These are phyloP conservation scores for Sinosuthora webbiana DNA, from an alignment of 2,113 vertebrate genomes.

Conservation along the genomic window DNA sequence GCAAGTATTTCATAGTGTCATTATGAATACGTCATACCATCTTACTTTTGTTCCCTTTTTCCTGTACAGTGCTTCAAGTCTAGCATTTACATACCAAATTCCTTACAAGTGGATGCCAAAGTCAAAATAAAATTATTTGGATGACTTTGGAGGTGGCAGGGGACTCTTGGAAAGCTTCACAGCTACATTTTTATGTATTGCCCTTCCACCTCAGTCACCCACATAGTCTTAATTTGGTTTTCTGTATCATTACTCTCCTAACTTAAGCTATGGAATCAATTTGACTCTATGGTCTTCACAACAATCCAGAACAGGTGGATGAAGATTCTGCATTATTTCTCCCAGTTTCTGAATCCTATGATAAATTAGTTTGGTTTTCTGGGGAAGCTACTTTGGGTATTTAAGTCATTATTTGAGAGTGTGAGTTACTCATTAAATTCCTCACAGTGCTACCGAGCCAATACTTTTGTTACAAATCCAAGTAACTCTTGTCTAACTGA, in stretches of 20 bases:
- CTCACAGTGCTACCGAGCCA: neutral
- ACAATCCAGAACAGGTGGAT: neutral
- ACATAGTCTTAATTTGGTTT: neutral
- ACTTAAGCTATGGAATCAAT: neutral
- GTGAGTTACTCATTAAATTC: neutral
- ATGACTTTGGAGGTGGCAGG: neutral
- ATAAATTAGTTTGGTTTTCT: neutral
- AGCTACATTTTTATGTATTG: neutral
- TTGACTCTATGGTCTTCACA: neutral
- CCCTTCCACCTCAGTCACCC: neutral
- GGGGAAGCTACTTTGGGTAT: neutral
- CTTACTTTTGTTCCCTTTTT: neutral
- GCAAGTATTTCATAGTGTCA: neutral
- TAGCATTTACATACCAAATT: neutral
- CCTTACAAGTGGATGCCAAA: neutral
- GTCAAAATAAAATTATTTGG: neutral
- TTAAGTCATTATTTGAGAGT: neutral
- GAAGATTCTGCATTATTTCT: neutral
- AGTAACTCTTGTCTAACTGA: neutral
- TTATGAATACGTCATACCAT: neutral
- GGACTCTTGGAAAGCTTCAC: neutral
- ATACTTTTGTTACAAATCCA: neutral
- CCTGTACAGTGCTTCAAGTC: neutral
- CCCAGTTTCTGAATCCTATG: neutral
- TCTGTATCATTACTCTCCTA: neutral